A percentile compares a stretch with the other conserved stretches of the same genome.
These are phyloP conservation scores for Aythya fuligula DNA, from an alignment of 2,797 vertebrate species.

Conservation along the genomic window DNA sequence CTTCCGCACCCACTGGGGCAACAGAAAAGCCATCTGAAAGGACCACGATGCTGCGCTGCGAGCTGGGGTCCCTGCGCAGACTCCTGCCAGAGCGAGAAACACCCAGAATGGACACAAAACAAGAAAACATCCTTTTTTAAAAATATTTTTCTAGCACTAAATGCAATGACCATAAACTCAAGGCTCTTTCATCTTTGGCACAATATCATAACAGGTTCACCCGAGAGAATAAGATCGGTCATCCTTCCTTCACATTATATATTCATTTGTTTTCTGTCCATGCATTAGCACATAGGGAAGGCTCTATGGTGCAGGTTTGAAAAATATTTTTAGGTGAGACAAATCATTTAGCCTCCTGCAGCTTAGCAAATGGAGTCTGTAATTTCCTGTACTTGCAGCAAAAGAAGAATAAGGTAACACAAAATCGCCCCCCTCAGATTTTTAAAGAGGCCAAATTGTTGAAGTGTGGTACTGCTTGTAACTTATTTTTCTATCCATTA, in stretches of 20 bases:
- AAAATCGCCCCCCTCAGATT: not conserved
- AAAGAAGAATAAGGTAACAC: conserved; percentile 14
- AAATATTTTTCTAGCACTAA: not conserved
- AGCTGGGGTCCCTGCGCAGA: not conserved
- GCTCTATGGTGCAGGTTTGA: not conserved
- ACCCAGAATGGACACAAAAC: conserved; percentile 27
- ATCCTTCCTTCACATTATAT: not conserved
- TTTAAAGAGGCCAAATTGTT: not conserved
- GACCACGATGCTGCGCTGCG: not conserved
- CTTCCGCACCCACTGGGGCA: not conserved
- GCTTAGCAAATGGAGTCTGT: conserved; percentile 28
- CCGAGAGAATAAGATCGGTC: not conserved
- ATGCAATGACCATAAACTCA: not conserved
- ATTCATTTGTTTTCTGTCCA: not conserved
- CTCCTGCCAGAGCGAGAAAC: not conserved
- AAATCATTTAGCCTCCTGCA: conserved; percentile 30
- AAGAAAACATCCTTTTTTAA: not conserved
- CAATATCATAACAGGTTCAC: not conserved
- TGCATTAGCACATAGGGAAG: not conserved
- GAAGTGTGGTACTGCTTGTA: not conserved
- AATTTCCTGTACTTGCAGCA: conserved; percentile 45
- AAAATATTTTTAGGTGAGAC: not conserved
- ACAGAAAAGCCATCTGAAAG: not conserved
- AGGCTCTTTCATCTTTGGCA: not conserved
- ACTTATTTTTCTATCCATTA: not conserved